A percentile compares a stretch with the other conserved stretches of the same genome.
These are phyloP conservation scores for Trididemnum clinides DNA, from an alignment of 23 tunicate species.

Conservation along the genomic window DNA sequence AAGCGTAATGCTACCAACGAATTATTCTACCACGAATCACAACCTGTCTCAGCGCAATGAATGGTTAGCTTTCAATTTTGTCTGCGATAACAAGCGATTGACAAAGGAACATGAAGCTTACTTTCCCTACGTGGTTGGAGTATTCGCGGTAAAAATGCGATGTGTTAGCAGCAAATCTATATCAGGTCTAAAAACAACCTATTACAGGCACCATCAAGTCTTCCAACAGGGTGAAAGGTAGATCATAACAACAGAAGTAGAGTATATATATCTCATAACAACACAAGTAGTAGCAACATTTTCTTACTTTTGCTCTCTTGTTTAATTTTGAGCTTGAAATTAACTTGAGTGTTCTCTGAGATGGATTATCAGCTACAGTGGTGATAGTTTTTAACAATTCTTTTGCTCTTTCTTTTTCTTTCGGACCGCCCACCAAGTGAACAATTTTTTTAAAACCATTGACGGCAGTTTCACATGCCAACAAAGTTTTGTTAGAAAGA, in stretches of 20 bases:
- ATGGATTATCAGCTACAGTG: conserved; percentile 61
- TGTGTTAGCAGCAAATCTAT: no score
- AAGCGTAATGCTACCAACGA: no score
- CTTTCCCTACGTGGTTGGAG: no score
- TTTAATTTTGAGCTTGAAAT: conserved; percentile 38
- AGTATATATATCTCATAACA: neutral
- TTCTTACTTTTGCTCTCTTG: conserved; percentile 54
- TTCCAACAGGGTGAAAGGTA: no score
- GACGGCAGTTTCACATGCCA: conserved; percentile 77
- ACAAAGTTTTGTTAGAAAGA: conserved; percentile 47
- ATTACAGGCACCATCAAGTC: no score
- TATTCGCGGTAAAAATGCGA: no score
- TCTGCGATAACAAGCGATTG: no score
- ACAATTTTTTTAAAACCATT: conserved; percentile 58
- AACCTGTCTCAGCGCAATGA: no score
- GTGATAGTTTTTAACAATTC: conserved; percentile 46
- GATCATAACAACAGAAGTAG: neutral
- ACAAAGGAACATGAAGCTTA: no score
- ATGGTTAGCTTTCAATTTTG: no score
- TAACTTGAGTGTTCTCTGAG: conserved; percentile 37
- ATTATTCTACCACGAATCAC: no score
- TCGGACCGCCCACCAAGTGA: conserved; percentile 65
- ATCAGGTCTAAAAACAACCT: no score
- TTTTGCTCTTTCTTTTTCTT: conserved; percentile 65
- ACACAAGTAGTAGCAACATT: neutral